Evolutionary conservation across 64 coral and sea anemone genomes (phyloP), one percentile per base, ranked within the genome.

Genomic region (Montipora cactus): DNA sequence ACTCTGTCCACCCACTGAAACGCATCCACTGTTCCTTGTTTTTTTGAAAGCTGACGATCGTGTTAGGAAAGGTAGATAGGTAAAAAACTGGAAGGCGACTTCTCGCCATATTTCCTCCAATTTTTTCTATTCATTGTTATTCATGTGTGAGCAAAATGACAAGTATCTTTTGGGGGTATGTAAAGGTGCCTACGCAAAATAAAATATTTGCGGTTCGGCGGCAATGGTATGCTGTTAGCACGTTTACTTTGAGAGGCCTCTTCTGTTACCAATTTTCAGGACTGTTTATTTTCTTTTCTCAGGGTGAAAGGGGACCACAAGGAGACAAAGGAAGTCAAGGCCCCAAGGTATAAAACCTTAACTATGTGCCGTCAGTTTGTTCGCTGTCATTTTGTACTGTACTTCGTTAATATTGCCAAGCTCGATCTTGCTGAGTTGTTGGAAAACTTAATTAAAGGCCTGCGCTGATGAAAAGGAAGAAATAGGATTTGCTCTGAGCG

Each of bases 241-340:
- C 3, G 13, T 15, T 3, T 12, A 14, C 59, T 12, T 15, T 64
- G 13, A 12, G 14, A 11, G 59, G 11, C 9, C 44, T 46, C 25
- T 67, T 4, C 25, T 19, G 19, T 50, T 49, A 19, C 7, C 46
- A 4, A 49, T 4, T 48, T 15, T 18, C 47, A 71, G 7, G 9
- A 20, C 47, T 86, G 13, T 49, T 20, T 50, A 49, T 71, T 50
- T 71, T 14, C 19, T 3, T 69, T 46, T 49, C 68, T n/a, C 46
- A 86, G 82, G 82, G 82, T 20, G 82, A 86, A 71, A 49, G 20
- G 9, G 82, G 82, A 11, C 16, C 45, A 7, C 66, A 71, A 86
- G 82, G 82, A 49, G 82, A 86, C 7, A 86, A 86, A 86, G 82
- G 82, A 11, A 71, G 13, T 8, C 82, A 86, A 71, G 82, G 82